Percentiles rank a stretch among this genome's conserved stretches.
Conservation (phyloP, 1,140 invertebrate genomes). For the Diuraphis noxia region DNA sequence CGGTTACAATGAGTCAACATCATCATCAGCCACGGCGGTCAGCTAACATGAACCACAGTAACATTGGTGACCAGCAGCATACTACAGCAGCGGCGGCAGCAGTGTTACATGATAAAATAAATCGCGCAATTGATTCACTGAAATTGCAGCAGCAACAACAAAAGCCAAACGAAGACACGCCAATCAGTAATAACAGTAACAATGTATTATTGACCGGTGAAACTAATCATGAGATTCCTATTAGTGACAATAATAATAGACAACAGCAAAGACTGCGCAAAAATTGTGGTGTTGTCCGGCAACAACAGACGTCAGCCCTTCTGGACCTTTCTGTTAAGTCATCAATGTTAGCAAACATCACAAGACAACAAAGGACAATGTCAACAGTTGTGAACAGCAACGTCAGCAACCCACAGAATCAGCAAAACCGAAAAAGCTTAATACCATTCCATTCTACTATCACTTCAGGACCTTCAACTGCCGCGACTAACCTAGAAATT, state of each 20-base stretch:
- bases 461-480: neutral
- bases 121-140: conserved; percentile 35
- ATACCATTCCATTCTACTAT: neutral
- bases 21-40: neutral
- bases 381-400: neutral
- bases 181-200: neutral
- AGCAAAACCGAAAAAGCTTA: neutral
- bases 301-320: neutral
- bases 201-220: neutral
- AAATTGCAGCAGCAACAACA: conserved; percentile 1
- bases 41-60: neutral
- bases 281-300: neutral
- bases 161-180: neutral
- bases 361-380: neutral
- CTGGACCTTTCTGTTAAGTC: neutral
- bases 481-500: neutral
- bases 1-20: neutral
- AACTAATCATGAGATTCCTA: neutral
- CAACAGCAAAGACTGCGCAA: neutral
- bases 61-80: neutral
- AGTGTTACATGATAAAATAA: conserved; percentile 23
- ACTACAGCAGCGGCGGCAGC: neutral
- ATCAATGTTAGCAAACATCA: neutral
- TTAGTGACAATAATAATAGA: neutral
- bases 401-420: neutral